Base-by-base conservation (phyloP, 2,888 invertebrate species). In the Drosophila nr. perissopoda region DNA sequence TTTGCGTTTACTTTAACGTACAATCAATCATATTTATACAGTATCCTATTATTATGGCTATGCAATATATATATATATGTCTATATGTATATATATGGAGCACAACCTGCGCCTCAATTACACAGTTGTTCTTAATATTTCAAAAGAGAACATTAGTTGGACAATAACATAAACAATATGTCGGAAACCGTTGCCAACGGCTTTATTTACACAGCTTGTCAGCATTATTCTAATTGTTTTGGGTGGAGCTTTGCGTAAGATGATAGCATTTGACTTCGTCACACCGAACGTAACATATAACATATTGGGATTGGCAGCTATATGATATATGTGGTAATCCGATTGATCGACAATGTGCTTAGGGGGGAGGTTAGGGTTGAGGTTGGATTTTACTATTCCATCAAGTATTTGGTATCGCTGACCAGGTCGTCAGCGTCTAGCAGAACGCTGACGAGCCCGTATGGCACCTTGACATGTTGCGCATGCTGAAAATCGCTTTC, bases 391-490 rank as follows among this genome's bases (percentile, higher is more conserved):
- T 2, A 33, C 60, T 78, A 78, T 27, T 78, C 82, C 63, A 79
- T 79, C 63, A 82, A 69, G 73, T 82, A 85, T 78, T 81, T 89
- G 68, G 82, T 67, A 40, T 75, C 83, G 45, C 60, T 74, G 52
- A 69, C 82, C 51, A 82, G 81, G 63, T 83, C 82, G 7, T 82
- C 82, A 31, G 71, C 33, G 38, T 75, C 75, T 8, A 87, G 75
- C 6, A 87, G 59, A 64, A 76, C 74, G 31, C 72, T 65, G 18
- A 82, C 80, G 11, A 83, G 74, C 27, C 73, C 73, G 21, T 74
- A 81, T 36, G 80, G 72, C 16, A 69, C 84, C 64, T 79, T 69
- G 1, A 64, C 82, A 5, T 79, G 60, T 27, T 73, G 71, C 1
- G 73, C 83, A 18, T 51, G 64, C 42, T 76, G 80, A 5, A 83